These are phyloP conservation scores for Aspiorhynchus laticeps DNA, from an alignment of 2,113 vertebrate genomes.

Conservation along the genomic window DNA sequence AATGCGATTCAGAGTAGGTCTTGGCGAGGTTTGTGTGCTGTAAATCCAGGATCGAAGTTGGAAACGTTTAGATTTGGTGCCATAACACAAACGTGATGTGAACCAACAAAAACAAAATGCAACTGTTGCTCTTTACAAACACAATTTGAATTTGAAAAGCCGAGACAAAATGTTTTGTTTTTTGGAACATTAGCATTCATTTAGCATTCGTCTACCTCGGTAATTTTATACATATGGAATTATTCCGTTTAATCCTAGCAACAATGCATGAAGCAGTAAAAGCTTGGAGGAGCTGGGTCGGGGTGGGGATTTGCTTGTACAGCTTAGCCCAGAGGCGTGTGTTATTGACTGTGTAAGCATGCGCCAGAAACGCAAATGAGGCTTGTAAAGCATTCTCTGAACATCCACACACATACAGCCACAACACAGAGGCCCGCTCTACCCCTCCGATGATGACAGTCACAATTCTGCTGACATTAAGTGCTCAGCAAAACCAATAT, in stretches of 20 bases:
- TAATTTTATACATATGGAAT: conserved; percentile 21
- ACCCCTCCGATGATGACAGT: neutral
- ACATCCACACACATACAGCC: neutral
- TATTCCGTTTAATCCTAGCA: conserved; percentile 32
- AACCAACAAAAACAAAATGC: neutral
- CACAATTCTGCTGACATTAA: conserved; percentile 21
- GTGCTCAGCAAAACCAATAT: conserved; percentile 25
- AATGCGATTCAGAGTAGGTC: neutral
- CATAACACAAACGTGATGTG: neutral
- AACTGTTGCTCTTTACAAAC: neutral
- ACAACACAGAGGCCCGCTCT: neutral
- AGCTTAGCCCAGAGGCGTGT: conserved; percentile 37
- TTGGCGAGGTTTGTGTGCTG: neutral
- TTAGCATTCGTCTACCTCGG: neutral
- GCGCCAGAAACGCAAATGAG: conserved; percentile 14
- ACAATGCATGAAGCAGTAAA: conserved; percentile 30
- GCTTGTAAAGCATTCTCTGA: conserved; percentile 23
- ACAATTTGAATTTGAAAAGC: neutral
- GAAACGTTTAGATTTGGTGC: neutral
- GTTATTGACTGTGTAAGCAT: conserved; percentile 32
- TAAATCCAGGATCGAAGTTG: conserved; percentile 4
- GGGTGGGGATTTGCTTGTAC: conserved; percentile 36
- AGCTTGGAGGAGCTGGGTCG: neutral
- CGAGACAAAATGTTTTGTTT: neutral
- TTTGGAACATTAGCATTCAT: neutral